Conservation (phyloP, 1,140 invertebrate genomes). For the Cyclina sinensis region DNA sequence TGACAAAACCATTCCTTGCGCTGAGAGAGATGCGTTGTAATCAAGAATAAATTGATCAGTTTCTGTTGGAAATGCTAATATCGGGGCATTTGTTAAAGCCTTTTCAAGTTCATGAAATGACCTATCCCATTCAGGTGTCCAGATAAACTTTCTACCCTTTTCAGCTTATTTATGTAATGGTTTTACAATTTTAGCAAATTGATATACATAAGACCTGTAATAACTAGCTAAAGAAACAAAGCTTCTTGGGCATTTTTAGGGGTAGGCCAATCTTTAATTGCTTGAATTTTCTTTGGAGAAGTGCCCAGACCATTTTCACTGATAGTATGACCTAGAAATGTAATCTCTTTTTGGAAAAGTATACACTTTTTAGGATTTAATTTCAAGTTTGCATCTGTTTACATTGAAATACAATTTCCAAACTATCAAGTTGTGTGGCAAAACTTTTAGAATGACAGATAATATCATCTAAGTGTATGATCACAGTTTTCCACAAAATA, state of each 20-base stretch:
- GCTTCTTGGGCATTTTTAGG: constrained; percentile 64
- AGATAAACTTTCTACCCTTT: constrained; percentile 54
- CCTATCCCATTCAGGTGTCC: constrained; percentile 62
- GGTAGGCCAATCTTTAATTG: constrained; percentile 60
- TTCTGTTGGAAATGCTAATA: constrained; percentile 53
- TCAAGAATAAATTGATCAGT: constrained; percentile 71
- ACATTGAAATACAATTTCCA: constrained; percentile 18
- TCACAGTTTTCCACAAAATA: constrained; percentile 22
- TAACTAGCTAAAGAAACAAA: constrained; percentile 64
- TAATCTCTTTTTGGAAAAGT: constrained; percentile 9
- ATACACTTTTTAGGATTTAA: constrained; percentile 36
- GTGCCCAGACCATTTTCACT: constrained; percentile 13
- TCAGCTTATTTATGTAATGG: constrained; percentile 63
- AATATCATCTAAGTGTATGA: neutral
- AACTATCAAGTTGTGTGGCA: neutral
- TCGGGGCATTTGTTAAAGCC: constrained; percentile 52
- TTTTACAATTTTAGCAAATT: constrained; percentile 61
- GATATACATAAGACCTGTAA: constrained; percentile 51
- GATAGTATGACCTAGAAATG: neutral
- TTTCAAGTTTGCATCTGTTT: neutral
- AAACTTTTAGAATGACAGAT: constrained; percentile 5
- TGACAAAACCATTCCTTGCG: constrained; percentile 75
- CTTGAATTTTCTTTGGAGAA: constrained; percentile 39
- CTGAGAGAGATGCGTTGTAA: constrained; percentile 72
- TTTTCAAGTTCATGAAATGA: constrained; percentile 69